Conservation (phyloP, 1,140 invertebrate species). For the Caerostris darwini region DNA sequence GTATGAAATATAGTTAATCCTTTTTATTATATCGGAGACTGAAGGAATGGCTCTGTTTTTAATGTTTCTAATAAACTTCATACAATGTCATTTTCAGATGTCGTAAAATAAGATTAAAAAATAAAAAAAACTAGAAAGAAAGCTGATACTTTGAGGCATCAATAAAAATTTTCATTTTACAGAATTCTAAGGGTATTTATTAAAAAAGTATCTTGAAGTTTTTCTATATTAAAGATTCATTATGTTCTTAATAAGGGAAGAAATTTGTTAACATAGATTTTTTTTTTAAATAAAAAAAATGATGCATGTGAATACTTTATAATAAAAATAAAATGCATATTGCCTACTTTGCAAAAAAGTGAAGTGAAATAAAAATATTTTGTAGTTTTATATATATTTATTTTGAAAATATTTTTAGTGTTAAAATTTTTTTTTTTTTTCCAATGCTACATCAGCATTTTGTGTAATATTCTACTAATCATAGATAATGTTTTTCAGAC, state of each 20-base stretch:
- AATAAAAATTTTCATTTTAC: background rate
- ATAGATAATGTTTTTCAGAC: too few species aligned
- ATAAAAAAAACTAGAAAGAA: background rate
- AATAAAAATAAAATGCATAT: too few species aligned
- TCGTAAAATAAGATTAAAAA: background rate
- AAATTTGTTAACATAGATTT: too few species aligned
- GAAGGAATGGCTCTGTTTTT: background rate
- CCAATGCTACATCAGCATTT: too few species aligned
- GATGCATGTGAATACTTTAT: too few species aligned
- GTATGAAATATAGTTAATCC: background rate
- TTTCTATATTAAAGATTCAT: background rate
- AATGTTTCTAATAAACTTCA: background rate
- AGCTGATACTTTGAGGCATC: background rate
- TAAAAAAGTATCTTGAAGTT: background rate
- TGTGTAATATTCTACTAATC: too few species aligned
- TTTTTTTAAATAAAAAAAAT: too few species aligned
- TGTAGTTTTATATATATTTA: too few species aligned
- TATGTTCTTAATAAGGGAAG: background rate
- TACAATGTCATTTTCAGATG: background rate
- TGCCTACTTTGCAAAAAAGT: too few species aligned
- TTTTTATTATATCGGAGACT: background rate
- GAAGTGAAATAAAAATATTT: too few species aligned
- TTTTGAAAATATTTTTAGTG: too few species aligned
- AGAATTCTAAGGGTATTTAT: background rate
- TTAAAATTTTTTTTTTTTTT: too few species aligned